A percentile compares a stretch with the other conserved stretches of the same genome.
Conservation (phyloP, 2,888 invertebrate species). For the Stenotaenia linearis region DNA sequence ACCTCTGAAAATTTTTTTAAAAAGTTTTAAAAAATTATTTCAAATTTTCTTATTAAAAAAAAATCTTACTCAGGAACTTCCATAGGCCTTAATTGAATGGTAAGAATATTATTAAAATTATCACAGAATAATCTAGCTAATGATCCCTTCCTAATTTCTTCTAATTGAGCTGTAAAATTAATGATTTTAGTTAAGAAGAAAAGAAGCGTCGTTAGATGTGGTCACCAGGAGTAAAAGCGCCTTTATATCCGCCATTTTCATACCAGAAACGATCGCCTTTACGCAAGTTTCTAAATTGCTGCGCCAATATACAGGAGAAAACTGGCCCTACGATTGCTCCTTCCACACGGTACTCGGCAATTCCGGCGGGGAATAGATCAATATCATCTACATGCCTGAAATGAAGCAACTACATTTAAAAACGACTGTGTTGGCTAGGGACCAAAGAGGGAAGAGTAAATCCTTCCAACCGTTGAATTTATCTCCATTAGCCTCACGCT, state of each 20-base stretch:
- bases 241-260: slow-evolving; percentile 31
- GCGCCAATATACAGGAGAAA: slow-evolving; percentile 29
- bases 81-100: slow-evolving; percentile 34
- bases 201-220: no score
- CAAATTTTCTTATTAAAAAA: no score
- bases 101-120: slow-evolving; percentile 39
- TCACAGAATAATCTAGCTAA: slow-evolving; percentile 40
- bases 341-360: slow-evolving; percentile 28
- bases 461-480: background rate
- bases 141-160: slow-evolving; percentile 39
- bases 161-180: slow-evolving; percentile 39
- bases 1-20: slow-evolving; percentile 21
- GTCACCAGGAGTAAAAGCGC: slow-evolving; percentile 28
- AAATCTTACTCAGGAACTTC: slow-evolving; percentile 29
- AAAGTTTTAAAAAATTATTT: no score
- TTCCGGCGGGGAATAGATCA: slow-evolving; percentile 31
- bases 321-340: slow-evolving; percentile 30
- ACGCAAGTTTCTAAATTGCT: slow-evolving; percentile 29
- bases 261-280: slow-evolving; percentile 31
- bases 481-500: slow-evolving; percentile 6
- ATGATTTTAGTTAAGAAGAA: no score
- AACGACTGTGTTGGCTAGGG: background rate
- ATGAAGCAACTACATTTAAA: background rate
- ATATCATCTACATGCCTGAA: slow-evolving; percentile 32
- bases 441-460: background rate